Base-by-base conservation (phyloP, 2,888 invertebrate genomes). In the Eilema sororculum region DNA sequence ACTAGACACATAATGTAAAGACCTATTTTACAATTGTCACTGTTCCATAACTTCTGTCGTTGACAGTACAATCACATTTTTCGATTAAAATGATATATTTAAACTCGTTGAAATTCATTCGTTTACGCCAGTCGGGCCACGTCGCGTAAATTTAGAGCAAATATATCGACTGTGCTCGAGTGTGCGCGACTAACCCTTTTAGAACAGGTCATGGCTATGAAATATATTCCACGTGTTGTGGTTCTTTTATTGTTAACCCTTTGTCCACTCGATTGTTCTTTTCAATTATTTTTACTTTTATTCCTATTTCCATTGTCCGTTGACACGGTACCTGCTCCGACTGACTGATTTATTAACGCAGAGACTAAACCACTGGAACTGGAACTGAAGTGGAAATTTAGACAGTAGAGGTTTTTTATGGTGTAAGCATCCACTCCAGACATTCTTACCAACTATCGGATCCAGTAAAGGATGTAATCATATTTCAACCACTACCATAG, bases 91-190 rank as follows among this genome's bases (percentile, higher is more conserved):
- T 46, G 20, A 46, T 46, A 20, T 2, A 6, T 1, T 2, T 16
- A 41, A 22, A 61, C 22, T 30, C 2, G 10, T 22, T 60, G 30
- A 22, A 33, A 33, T 33, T 22, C 16, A 33, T 33, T 61, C 13
- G 10, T 37, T 61, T 24, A 37, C 13, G 22, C 0, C n/a, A 56
- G 64, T 30, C 22, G 25, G 58, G 52, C 65, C 69, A 70, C 78
- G 72, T 71, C 41, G 63, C 65, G 60, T 74, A 69, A 78, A 80
- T 75, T 80, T 75, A 13, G 63, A 70, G 60, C 41, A 78, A 78
- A 80, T 75, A 78, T n/a, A n/a, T 72, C 76, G 78, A 75, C 67
- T 78, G 66, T 22, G 13, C 37, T 25, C 33, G 24, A 56, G 13
- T 56, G 13, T 30, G 52, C n/a, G 57, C 68, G 52, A 52, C 65